These are phyloP conservation scores for Chalcosyrphus nemorum DNA, from an alignment of 2,888 invertebrate genomes.

Conservation along the genomic window DNA sequence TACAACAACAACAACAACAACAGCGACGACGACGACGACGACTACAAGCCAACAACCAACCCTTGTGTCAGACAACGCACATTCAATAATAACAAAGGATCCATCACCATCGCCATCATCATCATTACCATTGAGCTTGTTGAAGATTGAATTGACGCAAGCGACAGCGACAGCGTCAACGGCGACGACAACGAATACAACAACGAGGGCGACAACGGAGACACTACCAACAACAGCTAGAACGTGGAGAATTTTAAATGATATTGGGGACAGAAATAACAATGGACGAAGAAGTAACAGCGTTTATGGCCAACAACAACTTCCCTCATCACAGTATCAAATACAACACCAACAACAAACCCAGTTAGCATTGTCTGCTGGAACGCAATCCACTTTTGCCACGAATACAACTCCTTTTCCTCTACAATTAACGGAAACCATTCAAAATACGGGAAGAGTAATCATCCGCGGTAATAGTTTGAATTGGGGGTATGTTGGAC, in stretches of 20 bases:
- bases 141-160: constrained; percentile 73
- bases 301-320: constrained; percentile 51
- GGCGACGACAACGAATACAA: constrained; percentile 20
- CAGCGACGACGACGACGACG: constrained; percentile 64
- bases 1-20: constrained; percentile 16
- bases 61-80: constrained; percentile 51
- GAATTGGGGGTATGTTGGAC: constrained; percentile 58
- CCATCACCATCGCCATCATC: constrained; percentile 57
- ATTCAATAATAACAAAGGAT: constrained; percentile 63
- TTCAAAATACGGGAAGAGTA: constrained; percentile 66
- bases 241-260: constrained; percentile 62
- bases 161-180: constrained; percentile 71
- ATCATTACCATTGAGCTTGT: constrained; percentile 66
- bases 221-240: constrained; percentile 55
- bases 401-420: constrained; percentile 55
- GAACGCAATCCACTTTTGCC: constrained; percentile 49
- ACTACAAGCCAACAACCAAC: constrained; percentile 10
- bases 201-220: constrained; percentile 54
- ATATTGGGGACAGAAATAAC: constrained; percentile 57
- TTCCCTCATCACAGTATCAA: constrained; percentile 37
- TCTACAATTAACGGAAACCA: constrained; percentile 64
- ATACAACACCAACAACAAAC: constrained; percentile 62
- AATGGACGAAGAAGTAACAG: constrained; percentile 46
- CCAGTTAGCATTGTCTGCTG: constrained; percentile 60
- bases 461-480: constrained; percentile 65